Evolutionary conservation across 2,797 vertebrate species (phyloP).

Genomic region (Enteromius thamalakanensis): DNA sequence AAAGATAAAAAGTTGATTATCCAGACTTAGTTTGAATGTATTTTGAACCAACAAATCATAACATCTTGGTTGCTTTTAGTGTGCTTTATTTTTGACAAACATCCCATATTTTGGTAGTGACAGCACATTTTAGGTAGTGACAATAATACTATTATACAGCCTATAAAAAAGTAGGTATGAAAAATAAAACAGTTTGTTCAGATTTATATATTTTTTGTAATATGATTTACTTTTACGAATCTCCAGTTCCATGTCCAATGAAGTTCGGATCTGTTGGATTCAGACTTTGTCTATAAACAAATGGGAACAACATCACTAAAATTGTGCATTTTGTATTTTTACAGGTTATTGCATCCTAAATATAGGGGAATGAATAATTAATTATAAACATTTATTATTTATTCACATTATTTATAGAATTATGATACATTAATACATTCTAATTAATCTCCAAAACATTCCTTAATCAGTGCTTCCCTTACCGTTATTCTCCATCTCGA

Average conservation of each 20-base stretch:
- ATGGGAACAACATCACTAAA: background rate
- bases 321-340: background rate
- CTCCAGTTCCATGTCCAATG: background rate
- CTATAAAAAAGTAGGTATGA: too few relatives aligned
- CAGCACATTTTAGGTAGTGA: too few relatives aligned
- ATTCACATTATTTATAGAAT: background rate
- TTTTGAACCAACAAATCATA: background rate
- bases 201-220: background rate
- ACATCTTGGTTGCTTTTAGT: background rate
- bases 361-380: background rate
- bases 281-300: slow-evolving; percentile 44
- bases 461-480: slow-evolving; percentile 6
- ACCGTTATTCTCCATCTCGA: slow-evolving; percentile 83
- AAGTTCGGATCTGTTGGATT: slow-evolving; percentile 21
- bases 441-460: background rate
- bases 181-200: background rate
- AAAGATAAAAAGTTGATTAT: too few relatives aligned
- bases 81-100: background rate
- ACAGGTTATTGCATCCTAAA: background rate
- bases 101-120: background rate
- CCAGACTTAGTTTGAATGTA: background rate
- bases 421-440: background rate
- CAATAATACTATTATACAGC: too few relatives aligned
- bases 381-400: background rate
- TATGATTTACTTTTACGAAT: background rate